Conservation (phyloP, 2,888 invertebrate genomes). For the Drosophila kanekoi region DNA sequence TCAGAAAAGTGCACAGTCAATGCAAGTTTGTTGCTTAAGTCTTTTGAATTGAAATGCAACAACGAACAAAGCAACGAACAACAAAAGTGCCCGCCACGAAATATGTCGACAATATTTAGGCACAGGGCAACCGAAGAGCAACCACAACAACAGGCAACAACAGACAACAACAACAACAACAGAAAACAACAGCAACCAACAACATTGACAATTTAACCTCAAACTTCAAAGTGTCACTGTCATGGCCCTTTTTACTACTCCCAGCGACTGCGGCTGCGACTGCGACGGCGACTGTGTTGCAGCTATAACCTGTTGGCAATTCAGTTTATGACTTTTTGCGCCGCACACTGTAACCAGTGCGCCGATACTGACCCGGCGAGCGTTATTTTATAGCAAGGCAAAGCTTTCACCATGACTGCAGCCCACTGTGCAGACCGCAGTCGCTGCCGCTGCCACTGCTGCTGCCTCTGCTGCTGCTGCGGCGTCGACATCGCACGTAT, state of each 20-base stretch:
- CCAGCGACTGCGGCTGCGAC: slow-evolving; percentile 20
- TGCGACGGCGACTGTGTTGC: slow-evolving; percentile 32
- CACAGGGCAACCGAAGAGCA: slow-evolving; percentile 35
- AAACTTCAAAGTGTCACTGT: slow-evolving; percentile 84
- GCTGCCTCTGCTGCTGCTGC: slow-evolving; percentile 31
- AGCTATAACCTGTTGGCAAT: slow-evolving; percentile 81
- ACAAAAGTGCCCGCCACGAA: slow-evolving; percentile 46
- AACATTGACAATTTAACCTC: slow-evolving; percentile 81
- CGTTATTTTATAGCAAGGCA: slow-evolving; percentile 10
- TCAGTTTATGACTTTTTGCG: slow-evolving; percentile 77
- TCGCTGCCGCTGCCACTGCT: slow-evolving; percentile 12
- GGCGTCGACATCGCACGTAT: slow-evolving; percentile 67
- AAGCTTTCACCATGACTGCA: slow-evolving; percentile 54
- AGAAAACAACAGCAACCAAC: slow-evolving; percentile 48
- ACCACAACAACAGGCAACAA: slow-evolving; percentile 17
- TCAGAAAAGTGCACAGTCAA: slow-evolving; percentile 18
- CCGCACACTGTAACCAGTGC: slow-evolving; percentile 59
- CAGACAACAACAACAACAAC: slow-evolving; percentile 22
- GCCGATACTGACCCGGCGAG: neutral
- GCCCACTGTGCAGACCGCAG: slow-evolving; percentile 66
- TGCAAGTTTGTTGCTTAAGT: slow-evolving; percentile 64
- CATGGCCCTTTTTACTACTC: slow-evolving; percentile 83
- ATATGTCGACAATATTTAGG: slow-evolving; percentile 59
- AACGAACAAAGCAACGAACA: slow-evolving; percentile 2
- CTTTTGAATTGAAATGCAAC: slow-evolving; percentile 53